Evolutionary conservation across 2,888 invertebrate species (phyloP).

Genomic region (Margaritifera margaritifera): DNA sequence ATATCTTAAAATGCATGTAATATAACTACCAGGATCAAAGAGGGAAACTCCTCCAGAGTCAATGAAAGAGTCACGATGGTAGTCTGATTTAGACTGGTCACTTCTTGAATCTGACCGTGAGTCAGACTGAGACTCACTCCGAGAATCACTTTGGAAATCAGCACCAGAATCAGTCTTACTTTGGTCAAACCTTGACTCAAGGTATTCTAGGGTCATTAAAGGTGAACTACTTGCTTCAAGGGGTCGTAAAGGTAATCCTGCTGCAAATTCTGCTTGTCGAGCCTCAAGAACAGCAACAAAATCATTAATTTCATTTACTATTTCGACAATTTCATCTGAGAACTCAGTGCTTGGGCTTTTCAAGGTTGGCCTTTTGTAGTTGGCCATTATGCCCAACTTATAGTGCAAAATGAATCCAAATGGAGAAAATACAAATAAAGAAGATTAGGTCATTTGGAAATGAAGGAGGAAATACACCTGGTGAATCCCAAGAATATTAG

Average conservation of each 20-base stretch:
- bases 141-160: slow-evolving; percentile 28
- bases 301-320: slow-evolving; percentile 65
- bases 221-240: slow-evolving; percentile 4
- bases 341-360: slow-evolving; percentile 51
- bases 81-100: slow-evolving; percentile 17
- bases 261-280: slow-evolving; percentile 39
- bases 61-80: slow-evolving; percentile 27
- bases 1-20: too few species aligned
- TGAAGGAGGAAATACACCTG: too few species aligned
- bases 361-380: slow-evolving; percentile 22
- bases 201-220: slow-evolving; percentile 4
- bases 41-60: slow-evolving; percentile 33
- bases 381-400: slow-evolving; percentile 19
- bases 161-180: slow-evolving; percentile 31
- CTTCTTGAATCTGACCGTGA: slow-evolving; percentile 26
- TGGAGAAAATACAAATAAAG: too few species aligned
- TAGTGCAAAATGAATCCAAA: too few species aligned
- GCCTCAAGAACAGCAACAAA: slow-evolving; percentile 61
- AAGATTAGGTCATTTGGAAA: too few species aligned
- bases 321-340: slow-evolving; percentile 61
- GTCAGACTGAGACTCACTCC: slow-evolving; percentile 28
- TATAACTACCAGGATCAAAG: slow-evolving; percentile 23
- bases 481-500: too few species aligned
- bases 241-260: slow-evolving; percentile 12
- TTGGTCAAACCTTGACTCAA: slow-evolving; percentile 11